Base-by-base conservation (phyloP, 2,888 invertebrate species). In the Agrilus cyanescens region DNA sequence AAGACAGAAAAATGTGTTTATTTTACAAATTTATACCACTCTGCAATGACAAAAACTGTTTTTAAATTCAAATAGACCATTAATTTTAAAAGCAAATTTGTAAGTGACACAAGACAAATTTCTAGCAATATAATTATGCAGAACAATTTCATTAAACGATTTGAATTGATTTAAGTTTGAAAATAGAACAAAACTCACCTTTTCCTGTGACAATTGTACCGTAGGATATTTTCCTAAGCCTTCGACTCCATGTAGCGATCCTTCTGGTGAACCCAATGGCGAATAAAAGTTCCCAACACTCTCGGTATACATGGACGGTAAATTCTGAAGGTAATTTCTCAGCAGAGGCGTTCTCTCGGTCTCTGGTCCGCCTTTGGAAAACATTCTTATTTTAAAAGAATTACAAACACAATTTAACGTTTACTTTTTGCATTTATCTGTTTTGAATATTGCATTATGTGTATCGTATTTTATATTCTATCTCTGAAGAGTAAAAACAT, bases 271-370 rank as follows among this genome's bases (percentile, higher is more conserved):
- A 50, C 78, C 80, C 40, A 80, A 70, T 0, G 83, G 83, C 0
- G 83, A 83, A 66, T 83, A 84, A 72, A 82, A 85, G 58, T 78
- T 78, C 4, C 74, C 78, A 0, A 76, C 72, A 51, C 80, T 80
- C 60, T 80, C 80, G 0, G 76, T 75, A 51, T 73, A 73, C 31
- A 70, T 65, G 6, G 72, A 69, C 1, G 68, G 68, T 10, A 67
- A 60, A 5, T 62, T 63, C 4, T 61, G 60, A 4, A 69, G 53
- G 49, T 65, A 66, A 38, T 65, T 66, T 41, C 65, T 62, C 32
- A 74, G 60, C 39, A 75, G 59, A 7, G 74, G 73, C 2, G 70
- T 60, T 48, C 72, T 64, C 53, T 74, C 74, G 20, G 63, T 56
- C 40, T 67, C 63, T 6, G 58, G 40, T 29, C 59, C 55, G 45